Percentiles rank a stretch among this genome's conserved stretches.
phyloP scores from a whole-genome alignment of 2,113 vertebrate species.

The Hepsetus odoe region DNA sequence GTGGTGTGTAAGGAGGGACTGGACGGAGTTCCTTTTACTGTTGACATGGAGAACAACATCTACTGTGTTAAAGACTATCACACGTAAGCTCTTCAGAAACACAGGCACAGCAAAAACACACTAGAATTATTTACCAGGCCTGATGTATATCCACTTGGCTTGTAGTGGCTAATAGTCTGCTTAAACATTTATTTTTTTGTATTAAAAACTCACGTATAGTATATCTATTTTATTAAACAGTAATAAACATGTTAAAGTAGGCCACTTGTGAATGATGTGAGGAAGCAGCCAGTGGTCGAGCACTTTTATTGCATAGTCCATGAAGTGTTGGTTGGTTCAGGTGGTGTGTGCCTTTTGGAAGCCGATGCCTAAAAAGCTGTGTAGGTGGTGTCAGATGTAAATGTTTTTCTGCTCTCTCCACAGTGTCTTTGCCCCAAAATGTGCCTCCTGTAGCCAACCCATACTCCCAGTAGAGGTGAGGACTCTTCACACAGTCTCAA shows the following conservation, averaged over 20 bases:
- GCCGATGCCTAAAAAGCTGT: neutral
- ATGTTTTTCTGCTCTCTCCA: slow-evolving; percentile 32
- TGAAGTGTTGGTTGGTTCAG: neutral
- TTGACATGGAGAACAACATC: slow-evolving; percentile 96
- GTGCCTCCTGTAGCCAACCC: slow-evolving; percentile 93
- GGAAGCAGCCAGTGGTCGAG: too few relatives aligned
- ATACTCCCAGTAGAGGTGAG: slow-evolving; percentile 96
- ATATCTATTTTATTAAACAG: slow-evolving; percentile 5
- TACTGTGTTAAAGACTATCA: slow-evolving; percentile 99
- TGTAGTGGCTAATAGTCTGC: neutral
- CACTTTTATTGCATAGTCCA: neutral
- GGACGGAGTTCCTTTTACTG: slow-evolving; percentile 97
- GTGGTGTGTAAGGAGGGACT: slow-evolving; percentile 95
- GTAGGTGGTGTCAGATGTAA: neutral
- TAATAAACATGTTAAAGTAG: neutral
- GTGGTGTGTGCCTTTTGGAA: neutral
- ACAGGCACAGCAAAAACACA: too few relatives aligned
- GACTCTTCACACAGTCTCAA: neutral
- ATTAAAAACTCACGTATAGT: neutral
- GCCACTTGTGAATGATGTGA: neutral
- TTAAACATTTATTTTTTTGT: neutral
- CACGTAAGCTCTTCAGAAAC: slow-evolving; percentile 79
- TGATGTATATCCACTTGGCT: neutral
- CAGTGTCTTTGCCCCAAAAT: slow-evolving; percentile 98
- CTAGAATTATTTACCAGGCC: neutral